phyloP scores from a whole-genome alignment of 2,113 vertebrate genomes.

The Aviceda subcristata region DNA sequence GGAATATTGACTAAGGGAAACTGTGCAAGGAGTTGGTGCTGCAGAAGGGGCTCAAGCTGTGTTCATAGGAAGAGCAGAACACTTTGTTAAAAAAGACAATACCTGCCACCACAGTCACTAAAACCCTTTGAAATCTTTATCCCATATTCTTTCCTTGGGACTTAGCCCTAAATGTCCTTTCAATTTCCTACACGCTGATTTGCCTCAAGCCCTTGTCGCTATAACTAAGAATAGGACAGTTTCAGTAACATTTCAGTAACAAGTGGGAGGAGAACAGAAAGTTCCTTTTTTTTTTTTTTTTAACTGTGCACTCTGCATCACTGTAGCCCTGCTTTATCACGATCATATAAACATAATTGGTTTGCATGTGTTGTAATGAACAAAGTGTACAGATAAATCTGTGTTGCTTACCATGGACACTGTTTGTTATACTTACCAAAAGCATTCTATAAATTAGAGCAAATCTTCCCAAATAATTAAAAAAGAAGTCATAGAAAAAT shows the following conservation, averaged over 20 bases:
- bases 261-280: not conserved
- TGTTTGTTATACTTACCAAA: not conserved
- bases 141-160: not conserved
- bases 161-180: not conserved
- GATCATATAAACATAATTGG: not conserved
- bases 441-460: too few species aligned
- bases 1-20: not conserved
- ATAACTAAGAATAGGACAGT: not conserved
- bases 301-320: not conserved
- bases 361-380: not conserved
- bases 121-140: not conserved
- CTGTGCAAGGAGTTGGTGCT: not conserved
- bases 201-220: not conserved
- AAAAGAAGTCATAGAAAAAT: not conserved
- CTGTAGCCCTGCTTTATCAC: not conserved
- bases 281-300: not conserved
- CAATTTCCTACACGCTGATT: not conserved
- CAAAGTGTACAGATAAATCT: not conserved
- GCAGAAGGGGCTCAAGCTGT: not conserved
- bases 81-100: not conserved
- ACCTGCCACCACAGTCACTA: not conserved
- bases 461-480: not conserved
- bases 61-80: not conserved
- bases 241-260: not conserved
- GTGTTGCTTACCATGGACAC: not conserved